phyloP scores from a whole-genome alignment of 1,140 invertebrate species.

The Drosophila bipectinata region DNA sequence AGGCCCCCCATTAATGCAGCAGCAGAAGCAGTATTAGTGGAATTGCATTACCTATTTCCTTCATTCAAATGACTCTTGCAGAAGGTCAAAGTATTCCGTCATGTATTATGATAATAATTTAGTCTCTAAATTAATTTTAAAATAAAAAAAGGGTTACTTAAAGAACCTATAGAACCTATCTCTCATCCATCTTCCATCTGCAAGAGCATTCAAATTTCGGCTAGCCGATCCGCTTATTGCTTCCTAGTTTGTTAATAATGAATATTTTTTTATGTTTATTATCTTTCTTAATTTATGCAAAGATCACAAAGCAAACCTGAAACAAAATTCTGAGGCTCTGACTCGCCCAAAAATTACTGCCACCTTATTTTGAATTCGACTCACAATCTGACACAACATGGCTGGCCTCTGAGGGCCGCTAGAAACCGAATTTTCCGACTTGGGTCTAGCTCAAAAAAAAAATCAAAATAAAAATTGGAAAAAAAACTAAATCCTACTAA shows the following conservation, averaged over 20 bases:
- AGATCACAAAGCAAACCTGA: constrained; percentile 74
- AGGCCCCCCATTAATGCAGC: constrained; percentile 32
- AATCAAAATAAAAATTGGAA: constrained; percentile 19
- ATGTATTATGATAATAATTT: not conserved
- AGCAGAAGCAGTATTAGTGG: constrained; percentile 34
- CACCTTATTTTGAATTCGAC: constrained; percentile 60
- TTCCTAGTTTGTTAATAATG: constrained; percentile 41
- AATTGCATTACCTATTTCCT: constrained; percentile 46
- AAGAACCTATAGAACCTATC: not conserved
- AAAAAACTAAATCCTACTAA: constrained; percentile 9
- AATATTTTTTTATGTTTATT: constrained; percentile 23
- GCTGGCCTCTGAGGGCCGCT: constrained; percentile 24
- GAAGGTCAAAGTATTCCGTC: constrained; percentile 11
- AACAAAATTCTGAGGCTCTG: constrained; percentile 66
- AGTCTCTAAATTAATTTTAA: too few relatives aligned
- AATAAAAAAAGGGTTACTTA: too few relatives aligned
- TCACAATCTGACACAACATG: constrained; percentile 59
- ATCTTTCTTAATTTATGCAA: constrained; percentile 53
- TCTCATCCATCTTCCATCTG: not conserved
- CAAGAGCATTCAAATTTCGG: constrained; percentile 40
- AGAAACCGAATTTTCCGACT: constrained; percentile 55
- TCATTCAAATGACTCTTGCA: constrained; percentile 20
- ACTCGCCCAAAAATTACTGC: constrained; percentile 39
- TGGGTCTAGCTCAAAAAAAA: constrained; percentile 50
- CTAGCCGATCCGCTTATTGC: constrained; percentile 7